Conservation (phyloP, 1,140 invertebrate genomes). For the Campoletis sonorensis region DNA sequence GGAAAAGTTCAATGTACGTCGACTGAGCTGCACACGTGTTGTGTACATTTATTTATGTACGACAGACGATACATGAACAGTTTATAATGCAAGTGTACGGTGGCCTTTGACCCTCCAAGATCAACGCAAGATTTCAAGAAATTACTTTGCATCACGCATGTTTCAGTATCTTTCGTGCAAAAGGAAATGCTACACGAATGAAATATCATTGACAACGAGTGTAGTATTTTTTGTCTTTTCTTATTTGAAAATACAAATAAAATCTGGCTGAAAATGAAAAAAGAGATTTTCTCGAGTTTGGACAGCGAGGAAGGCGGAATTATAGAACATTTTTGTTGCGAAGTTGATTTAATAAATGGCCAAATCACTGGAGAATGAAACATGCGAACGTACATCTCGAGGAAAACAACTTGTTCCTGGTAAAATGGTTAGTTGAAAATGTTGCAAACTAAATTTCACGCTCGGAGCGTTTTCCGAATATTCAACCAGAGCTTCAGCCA, state of each 20-base stretch:
- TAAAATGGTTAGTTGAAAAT: not conserved
- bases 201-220: not conserved
- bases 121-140: not conserved
- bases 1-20: conserved; percentile 16
- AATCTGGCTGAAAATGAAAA: no score
- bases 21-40: not conserved
- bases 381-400: not conserved
- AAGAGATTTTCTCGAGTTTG: no score
- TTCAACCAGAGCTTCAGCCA: not conserved
- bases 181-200: not conserved
- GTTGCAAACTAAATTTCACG: not conserved
- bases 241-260: no score
- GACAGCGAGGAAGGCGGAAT: no score
- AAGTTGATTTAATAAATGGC: not conserved
- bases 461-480: not conserved
- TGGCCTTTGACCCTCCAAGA: conserved; percentile 17
- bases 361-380: not conserved
- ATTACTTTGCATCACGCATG: not conserved
- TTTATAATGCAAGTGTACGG: not conserved
- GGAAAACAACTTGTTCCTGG: not conserved
- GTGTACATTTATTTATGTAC: not conserved
- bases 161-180: not conserved
- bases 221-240: no score
- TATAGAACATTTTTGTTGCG: not conserved
- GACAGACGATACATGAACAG: not conserved